phyloP scores from a whole-genome alignment of 2,113 vertebrate genomes.

The Butastur rufipennis region DNA sequence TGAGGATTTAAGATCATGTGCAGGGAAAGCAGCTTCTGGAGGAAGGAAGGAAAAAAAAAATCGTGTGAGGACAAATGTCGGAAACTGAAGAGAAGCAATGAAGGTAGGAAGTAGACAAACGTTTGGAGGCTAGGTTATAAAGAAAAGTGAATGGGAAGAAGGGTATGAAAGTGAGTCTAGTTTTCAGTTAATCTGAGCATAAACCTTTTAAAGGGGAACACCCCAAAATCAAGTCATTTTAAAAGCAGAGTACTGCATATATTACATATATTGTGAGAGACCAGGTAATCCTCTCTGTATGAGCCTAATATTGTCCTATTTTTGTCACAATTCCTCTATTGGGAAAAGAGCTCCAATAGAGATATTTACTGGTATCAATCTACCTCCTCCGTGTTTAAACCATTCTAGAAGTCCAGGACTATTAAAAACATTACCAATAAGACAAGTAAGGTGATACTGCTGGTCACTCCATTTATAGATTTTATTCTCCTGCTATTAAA shows the following conservation, averaged over 20 bases:
- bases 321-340: background rate
- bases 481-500: background rate
- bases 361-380: background rate
- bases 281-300: background rate
- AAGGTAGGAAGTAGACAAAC: background rate
- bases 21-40: background rate
- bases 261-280: background rate
- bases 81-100: background rate
- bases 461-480: background rate
- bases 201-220: background rate
- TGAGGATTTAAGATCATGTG: background rate
- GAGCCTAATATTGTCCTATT: background rate
- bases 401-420: background rate
- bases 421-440: background rate
- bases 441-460: background rate
- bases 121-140: background rate
- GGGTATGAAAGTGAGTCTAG: background rate
- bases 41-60: background rate
- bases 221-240: background rate
- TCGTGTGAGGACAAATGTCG: accelerated
- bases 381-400: background rate
- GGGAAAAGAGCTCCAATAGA: background rate
- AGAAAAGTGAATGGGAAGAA: background rate
- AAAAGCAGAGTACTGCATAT: background rate
- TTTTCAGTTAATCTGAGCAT: background rate